Evolutionary conservation across 2,113 vertebrate genomes (phyloP).

Genomic region (Ammodytes marinus): DNA sequence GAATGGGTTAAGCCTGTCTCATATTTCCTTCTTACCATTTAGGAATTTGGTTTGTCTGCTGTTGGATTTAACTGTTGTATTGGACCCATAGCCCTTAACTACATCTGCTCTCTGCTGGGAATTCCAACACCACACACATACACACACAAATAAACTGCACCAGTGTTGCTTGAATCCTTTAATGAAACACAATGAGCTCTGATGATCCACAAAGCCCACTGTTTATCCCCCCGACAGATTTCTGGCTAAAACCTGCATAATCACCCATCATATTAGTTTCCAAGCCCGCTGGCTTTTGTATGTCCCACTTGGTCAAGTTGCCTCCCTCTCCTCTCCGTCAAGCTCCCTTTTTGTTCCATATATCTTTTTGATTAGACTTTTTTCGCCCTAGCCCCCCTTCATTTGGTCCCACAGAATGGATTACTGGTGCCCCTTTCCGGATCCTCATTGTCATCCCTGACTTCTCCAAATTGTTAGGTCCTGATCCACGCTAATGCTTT

Average conservation of each 20-base stretch:
- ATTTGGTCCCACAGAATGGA: slow-evolving; percentile 20
- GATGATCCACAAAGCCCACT: slow-evolving; percentile 58
- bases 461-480: slow-evolving; percentile 51
- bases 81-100: slow-evolving; percentile 34
- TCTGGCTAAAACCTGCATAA: slow-evolving; percentile 57
- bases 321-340: slow-evolving; percentile 4
- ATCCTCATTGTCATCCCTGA: slow-evolving; percentile 50
- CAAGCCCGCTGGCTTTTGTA: slow-evolving; percentile 31
- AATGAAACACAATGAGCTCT: slow-evolving; percentile 61
- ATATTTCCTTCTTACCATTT: slow-evolving; percentile 13
- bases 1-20: slow-evolving; percentile 9
- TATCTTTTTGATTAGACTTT: background rate
- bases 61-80: slow-evolving; percentile 48
- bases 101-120: slow-evolving; percentile 42
- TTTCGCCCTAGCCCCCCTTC: slow-evolving; percentile 6
- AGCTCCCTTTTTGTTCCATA: slow-evolving; percentile 15
- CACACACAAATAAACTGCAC: slow-evolving; percentile 31
- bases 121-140: slow-evolving; percentile 13
- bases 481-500: slow-evolving; percentile 50
- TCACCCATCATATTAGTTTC: slow-evolving; percentile 59
- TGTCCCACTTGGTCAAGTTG: slow-evolving; percentile 1
- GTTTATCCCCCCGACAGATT: slow-evolving; percentile 58
- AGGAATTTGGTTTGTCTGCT: slow-evolving; percentile 27
- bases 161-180: slow-evolving; percentile 57
- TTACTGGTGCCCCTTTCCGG: slow-evolving; percentile 48